A percentile compares a stretch with the other conserved stretches of the same genome.
phyloP scores from a whole-genome alignment of 1,140 invertebrate species.

The Manduca sexta region DNA sequence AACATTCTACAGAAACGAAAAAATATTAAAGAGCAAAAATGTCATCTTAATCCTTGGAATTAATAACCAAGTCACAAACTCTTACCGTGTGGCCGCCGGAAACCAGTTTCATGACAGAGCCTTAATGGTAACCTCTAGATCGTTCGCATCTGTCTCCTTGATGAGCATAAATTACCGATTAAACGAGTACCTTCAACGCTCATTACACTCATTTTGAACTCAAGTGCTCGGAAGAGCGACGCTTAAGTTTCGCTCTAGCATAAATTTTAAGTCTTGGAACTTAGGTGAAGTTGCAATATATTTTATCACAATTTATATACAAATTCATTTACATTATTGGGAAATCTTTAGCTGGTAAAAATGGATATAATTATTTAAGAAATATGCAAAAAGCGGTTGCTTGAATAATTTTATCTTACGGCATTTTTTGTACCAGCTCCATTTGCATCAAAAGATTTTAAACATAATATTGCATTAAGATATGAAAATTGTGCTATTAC shows the following conservation, averaged over 20 bases:
- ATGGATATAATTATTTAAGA: no score
- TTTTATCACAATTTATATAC: no score
- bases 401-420: no score
- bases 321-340: no score
- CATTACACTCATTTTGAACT: conserved; percentile 36
- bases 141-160: conserved; percentile 26
- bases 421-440: no score
- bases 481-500: no score
- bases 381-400: no score
- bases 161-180: conserved; percentile 39
- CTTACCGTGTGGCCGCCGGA: conserved; percentile 2
- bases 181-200: conserved; percentile 22
- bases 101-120: conserved; percentile 36
- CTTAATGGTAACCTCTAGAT: conserved; percentile 32
- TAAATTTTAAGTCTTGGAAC: conserved; percentile 24
- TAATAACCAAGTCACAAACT: background rate
- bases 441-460: no score
- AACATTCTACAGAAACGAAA: no score
- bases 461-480: no score
- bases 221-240: background rate
- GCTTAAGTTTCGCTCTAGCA: conserved; percentile 7
- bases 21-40: no score
- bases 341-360: no score
- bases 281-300: conserved; percentile 2
- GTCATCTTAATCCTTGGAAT: background rate